phyloP scores from a whole-genome alignment of 2,888 invertebrate genomes.

The Cantharis lateralis region DNA sequence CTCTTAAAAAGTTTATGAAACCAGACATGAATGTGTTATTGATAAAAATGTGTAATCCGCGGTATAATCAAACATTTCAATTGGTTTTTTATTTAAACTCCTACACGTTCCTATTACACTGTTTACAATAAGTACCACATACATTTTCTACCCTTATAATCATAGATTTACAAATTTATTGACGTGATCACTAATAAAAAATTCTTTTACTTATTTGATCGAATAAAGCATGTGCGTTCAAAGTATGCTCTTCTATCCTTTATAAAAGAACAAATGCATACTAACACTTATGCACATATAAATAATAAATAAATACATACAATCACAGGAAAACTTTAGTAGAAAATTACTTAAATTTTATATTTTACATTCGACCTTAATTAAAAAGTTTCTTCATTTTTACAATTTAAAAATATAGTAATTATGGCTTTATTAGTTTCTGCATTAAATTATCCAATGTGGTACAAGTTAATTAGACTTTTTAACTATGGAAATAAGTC shows the following conservation, averaged over 20 bases:
- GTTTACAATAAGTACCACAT: slow-evolving; percentile 9
- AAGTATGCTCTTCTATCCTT: background rate
- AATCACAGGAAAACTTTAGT: slow-evolving; percentile 4
- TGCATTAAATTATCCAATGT: background rate
- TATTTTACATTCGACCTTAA: background rate
- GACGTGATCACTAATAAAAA: background rate
- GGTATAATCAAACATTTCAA: background rate
- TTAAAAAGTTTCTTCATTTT: background rate
- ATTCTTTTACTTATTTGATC: background rate
- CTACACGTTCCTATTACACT: background rate
- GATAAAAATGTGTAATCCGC: background rate
- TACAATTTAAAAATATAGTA: background rate
- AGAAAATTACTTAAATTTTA: background rate
- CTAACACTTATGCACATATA: background rate
- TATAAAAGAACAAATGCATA: background rate
- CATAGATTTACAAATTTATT: background rate
- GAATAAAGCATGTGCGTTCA: slow-evolving; percentile 1
- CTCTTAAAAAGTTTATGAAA: background rate
- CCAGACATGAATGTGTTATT: background rate
- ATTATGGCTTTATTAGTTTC: background rate
- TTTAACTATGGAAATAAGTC: background rate
- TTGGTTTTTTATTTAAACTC: background rate
- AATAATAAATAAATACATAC: slow-evolving; percentile 1
- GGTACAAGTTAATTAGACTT: background rate
- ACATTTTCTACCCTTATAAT: background rate